Percentiles rank a stretch among this genome's conserved stretches.
phyloP scores from a whole-genome alignment of 2,113 vertebrate genomes.

The Tympanuchus pallidicinctus region DNA sequence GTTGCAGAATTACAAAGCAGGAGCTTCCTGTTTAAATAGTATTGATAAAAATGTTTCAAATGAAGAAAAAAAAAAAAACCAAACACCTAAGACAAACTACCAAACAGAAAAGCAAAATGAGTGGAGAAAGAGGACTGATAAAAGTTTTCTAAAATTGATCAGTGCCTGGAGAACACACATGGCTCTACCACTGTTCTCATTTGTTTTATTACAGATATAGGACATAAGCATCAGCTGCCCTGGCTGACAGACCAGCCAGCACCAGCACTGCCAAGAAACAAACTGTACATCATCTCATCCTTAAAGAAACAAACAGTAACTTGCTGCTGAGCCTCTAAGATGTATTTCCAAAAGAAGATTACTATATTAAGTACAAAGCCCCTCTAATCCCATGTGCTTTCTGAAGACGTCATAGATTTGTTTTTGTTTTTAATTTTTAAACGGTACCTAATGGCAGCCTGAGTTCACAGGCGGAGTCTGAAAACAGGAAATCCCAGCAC shows the following conservation, averaged over 20 bases:
- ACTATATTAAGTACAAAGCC: neutral
- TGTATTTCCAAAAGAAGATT: neutral
- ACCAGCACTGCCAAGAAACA: neutral
- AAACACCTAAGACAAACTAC: neutral
- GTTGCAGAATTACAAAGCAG: neutral
- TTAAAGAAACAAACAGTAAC: slow-evolving; percentile 17
- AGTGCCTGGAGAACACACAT: neutral
- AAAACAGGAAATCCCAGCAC: slow-evolving; percentile 22
- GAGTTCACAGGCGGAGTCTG: neutral
- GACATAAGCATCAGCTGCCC: neutral
- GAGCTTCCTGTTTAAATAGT: neutral
- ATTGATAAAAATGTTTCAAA: neutral
- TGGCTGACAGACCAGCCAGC: neutral
- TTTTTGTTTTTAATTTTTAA: slow-evolving; percentile 26
- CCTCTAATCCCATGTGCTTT: neutral
- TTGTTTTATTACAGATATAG: neutral
- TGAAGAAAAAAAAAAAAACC: neutral
- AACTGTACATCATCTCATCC: neutral
- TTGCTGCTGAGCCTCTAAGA: neutral
- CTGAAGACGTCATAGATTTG: neutral
- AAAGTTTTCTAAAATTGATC: neutral
- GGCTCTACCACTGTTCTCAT: neutral
- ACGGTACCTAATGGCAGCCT: neutral
- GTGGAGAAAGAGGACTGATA: neutral
- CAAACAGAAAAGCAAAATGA: neutral